Evolutionary conservation across 1,140 invertebrate species (phyloP), one percentile per base, ranked within the genome.

Genomic region (Drosophila navojoa): DNA sequence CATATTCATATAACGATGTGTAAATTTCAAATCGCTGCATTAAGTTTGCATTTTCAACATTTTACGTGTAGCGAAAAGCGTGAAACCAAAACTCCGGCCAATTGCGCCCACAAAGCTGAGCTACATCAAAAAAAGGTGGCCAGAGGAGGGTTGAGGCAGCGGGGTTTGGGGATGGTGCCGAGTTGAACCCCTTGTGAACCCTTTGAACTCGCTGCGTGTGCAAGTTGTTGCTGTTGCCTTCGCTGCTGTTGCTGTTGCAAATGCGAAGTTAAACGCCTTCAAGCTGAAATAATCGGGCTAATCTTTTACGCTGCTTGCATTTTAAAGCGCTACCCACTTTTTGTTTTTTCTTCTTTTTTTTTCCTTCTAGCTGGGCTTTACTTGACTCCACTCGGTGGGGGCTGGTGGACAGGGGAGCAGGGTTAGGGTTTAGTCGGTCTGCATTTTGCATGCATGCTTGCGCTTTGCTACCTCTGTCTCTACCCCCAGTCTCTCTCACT

Each of bases 271-370:
- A 75, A 66, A 76, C 55, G 79, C 76, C 79, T 76, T 81, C 79
- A 54, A 81, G 79, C 79, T 76, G 79, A 81, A 86, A 67, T 76
- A 86, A 90, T 86, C 79, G 79, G 58, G 87, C 87, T 87, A 90
- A 90, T 90, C 87, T 90, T 90, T 90, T 90, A 90, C 87, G 87
- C 87, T 76, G 79, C 79, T 75, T 90, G 87, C 87, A 90, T 90
- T 87, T 76, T 69, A 72, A 90, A 90, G 79, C 63, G 61, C 76
- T 59, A 59, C 57, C n/a, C 10, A 35, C 44, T 60, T 60, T 64
- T 57, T 29, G 0, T 29, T 29, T 27, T 27, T 63, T 50, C 29
- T 4, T 38, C 11, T 38, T 32, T 7, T 32, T 32, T 32, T 32
- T 32, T 7, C 6, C 32, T 32, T 47, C 11, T 19, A 4, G 10